phyloP scores from a whole-genome alignment of 2,113 vertebrate species.

The Cavia aperea region DNA sequence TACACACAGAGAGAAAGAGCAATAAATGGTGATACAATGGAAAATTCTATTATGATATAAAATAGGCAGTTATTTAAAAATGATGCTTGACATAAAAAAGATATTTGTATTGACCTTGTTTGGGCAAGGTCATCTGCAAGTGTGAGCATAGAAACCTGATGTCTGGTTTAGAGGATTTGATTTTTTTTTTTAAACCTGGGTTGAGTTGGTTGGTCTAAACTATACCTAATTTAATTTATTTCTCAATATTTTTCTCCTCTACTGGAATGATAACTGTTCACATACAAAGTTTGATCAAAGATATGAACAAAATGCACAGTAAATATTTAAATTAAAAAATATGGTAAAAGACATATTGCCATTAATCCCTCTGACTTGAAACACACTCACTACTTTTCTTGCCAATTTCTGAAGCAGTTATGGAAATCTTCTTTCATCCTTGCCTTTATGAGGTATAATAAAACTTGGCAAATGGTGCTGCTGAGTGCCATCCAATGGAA shows the following conservation, averaged over 20 bases:
- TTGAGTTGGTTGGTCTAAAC: neutral
- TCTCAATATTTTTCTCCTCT: neutral
- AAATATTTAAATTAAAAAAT: neutral
- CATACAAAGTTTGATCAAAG: neutral
- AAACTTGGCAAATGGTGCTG: neutral
- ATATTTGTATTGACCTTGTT: neutral
- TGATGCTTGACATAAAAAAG: neutral
- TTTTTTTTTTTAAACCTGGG: neutral
- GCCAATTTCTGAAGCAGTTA: neutral
- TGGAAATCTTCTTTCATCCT: neutral
- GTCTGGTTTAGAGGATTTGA: neutral
- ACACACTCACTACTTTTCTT: neutral
- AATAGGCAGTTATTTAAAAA: neutral
- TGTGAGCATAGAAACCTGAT: neutral
- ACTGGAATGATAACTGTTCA: neutral
- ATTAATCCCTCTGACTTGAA: neutral
- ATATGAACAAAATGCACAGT: neutral
- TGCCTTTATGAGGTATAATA: neutral
- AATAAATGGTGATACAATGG: neutral
- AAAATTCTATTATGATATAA: neutral
- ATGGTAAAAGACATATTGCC: neutral
- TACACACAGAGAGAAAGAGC: neutral
- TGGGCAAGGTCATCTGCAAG: neutral
- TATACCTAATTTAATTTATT: neutral
- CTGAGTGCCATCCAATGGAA: neutral